Evolutionary conservation across 2,797 vertebrate genomes (phyloP), one percentile per base, ranked within the genome.

Genomic region (Aulostomus chinensis): DNA sequence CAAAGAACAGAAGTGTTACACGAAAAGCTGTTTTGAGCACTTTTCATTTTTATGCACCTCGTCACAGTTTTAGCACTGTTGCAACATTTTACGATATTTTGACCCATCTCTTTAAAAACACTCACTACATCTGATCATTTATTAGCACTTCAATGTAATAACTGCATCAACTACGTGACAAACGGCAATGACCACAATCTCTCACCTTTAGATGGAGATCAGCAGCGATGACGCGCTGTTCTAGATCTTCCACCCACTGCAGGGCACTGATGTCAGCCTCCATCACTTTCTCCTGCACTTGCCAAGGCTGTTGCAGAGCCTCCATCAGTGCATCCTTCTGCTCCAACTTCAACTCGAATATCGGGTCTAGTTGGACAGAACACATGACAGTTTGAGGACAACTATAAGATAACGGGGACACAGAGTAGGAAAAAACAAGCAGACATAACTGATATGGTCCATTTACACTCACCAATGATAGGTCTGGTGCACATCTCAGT

Each of bases 201-300:
- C 78, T 70, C 52, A 97, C 96, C 90, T 96, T 93, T 22, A 96
- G 91, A 68, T 96, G 96, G 38, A 99, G 90, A 65, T 97, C 96
- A 0, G 95, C 94, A 9, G 90, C 82, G 7, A 97, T 65, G 15
- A 99, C 93, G 1, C 94, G 88, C 77, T 93, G 94, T 64, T 98
- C 97, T 56, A 99, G 81, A 62, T 96, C 94, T 84, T 99, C 96
- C 63, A 99, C 96, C 92, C 94, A 93, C 82, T 93, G 93, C 35
- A 98, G 92, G 25, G 93, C 78, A 0, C 74, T 83, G 6, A 97
- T 56, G 66, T 98, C 96, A 0, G 86, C 85, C 72, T 95, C 92
- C 33, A 94, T 90, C n/a, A 92, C 86, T 63, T 83, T 89, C 39
- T 94, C 92, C 53, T 88, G 91, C 55, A 93, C 86, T 0, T 88